These are phyloP conservation scores for Drosophila oshimai DNA, from an alignment of 1,140 invertebrate genomes.

Conservation along the genomic window DNA sequence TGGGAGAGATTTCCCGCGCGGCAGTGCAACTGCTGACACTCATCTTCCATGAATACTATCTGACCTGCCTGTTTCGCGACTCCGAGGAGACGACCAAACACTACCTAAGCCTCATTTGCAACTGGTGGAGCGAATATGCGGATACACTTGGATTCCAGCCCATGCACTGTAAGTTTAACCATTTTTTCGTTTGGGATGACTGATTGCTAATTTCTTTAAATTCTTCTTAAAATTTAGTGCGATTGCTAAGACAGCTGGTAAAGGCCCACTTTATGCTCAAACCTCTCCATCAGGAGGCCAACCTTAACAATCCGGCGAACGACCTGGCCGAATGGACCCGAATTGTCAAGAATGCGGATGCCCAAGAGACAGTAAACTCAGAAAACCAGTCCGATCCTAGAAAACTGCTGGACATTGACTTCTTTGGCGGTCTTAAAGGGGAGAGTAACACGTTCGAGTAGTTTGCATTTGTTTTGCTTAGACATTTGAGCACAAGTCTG, in stretches of 20 bases:
- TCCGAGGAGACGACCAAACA: conserved; percentile 76
- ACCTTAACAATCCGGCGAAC: conserved; percentile 38
- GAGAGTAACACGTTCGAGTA: conserved; percentile 25
- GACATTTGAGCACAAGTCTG: not conserved
- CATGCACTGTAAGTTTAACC: conserved; percentile 47
- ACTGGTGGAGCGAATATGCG: conserved; percentile 62
- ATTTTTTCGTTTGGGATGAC: not conserved
- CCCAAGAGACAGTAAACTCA: not conserved
- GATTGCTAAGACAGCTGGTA: conserved; percentile 56
- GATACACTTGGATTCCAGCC: conserved; percentile 47
- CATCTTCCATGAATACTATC: conserved; percentile 70
- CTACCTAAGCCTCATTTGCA: conserved; percentile 64
- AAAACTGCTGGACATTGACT: conserved; percentile 19
- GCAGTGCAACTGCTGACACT: conserved; percentile 63
- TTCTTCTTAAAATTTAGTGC: conserved; percentile 25
- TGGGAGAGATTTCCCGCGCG: conserved; percentile 60
- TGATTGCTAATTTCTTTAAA: not conserved
- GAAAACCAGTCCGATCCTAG: not conserved
- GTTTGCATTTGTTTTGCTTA: not conserved
- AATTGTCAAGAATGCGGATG: conserved; percentile 39
- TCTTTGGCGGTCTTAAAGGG: conserved; percentile 17
- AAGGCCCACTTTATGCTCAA: conserved; percentile 70
- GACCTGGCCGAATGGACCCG: conserved; percentile 64
- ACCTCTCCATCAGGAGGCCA: conserved; percentile 52
- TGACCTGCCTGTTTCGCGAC: conserved; percentile 64